Evolutionary conservation across 2,113 vertebrate genomes (phyloP).

Genomic region (Argyrosomus japonicus): DNA sequence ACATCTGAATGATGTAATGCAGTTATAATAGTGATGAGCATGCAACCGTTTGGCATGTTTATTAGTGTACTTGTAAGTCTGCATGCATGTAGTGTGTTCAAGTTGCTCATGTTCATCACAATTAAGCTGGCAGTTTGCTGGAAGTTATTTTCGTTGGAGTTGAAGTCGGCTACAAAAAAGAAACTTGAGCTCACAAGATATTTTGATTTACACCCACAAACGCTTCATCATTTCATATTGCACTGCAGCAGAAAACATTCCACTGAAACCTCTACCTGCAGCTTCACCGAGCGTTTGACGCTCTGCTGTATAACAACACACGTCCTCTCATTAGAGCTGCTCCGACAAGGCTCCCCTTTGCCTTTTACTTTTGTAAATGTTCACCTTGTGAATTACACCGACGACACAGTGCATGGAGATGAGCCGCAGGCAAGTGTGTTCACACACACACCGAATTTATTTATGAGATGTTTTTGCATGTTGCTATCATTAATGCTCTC

Average conservation of each 20-base stretch:
- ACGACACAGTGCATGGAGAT: constrained; percentile 1
- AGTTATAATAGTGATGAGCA: not conserved
- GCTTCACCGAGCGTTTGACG: constrained; percentile 34
- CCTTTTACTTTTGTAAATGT: constrained; percentile 28
- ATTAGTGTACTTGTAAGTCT: not conserved
- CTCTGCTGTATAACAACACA: constrained; percentile 29
- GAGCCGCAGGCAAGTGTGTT: not conserved
- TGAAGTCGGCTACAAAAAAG: not conserved
- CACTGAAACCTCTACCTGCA: constrained; percentile 15
- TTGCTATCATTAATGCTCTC: constrained; percentile 8
- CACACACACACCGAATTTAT: constrained; percentile 11
- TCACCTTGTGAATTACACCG: constrained; percentile 22
- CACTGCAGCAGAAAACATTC: not conserved
- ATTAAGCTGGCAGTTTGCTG: not conserved
- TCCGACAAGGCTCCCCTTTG: constrained; percentile 28
- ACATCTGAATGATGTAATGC: not conserved
- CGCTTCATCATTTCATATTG: not conserved
- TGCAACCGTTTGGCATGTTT: not conserved
- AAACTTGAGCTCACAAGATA: not conserved
- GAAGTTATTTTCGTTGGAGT: not conserved
- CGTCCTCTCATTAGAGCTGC: constrained; percentile 32
- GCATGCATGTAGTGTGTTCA: not conserved
- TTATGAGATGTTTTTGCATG: constrained; percentile 4
- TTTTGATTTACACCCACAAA: constrained; percentile 19
- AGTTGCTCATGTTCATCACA: not conserved